Percentiles rank a stretch among this genome's conserved stretches.
These are phyloP conservation scores for Fragum fragum DNA, from an alignment of 2,888 invertebrate species.

Conservation along the genomic window DNA sequence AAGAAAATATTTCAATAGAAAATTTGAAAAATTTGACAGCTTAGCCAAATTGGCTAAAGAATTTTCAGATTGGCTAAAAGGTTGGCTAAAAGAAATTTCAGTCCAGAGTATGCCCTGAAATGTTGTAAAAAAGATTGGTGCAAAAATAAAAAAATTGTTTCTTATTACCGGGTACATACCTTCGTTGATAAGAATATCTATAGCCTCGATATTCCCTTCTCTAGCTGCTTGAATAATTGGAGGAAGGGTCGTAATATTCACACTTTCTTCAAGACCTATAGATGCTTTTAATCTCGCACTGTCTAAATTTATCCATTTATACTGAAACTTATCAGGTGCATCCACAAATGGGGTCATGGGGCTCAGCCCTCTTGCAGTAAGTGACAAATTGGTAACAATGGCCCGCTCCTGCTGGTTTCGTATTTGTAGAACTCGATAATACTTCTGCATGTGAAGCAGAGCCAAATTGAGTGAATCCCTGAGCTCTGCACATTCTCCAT, in stretches of 20 bases:
- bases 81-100: too few species aligned
- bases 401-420: conserved; percentile 81
- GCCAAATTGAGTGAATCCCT: conserved; percentile 85
- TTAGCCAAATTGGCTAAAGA: too few species aligned
- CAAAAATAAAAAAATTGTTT: too few species aligned
- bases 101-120: too few species aligned
- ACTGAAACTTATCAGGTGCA: conserved; percentile 85
- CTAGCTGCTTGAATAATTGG: conserved; percentile 82
- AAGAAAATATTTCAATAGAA: too few species aligned
- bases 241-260: conserved; percentile 78
- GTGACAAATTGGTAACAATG: conserved; percentile 74
- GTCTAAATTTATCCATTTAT: conserved; percentile 85
- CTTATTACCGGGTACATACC: too few species aligned
- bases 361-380: conserved; percentile 84
- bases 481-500: conserved; percentile 86
- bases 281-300: conserved; percentile 75
- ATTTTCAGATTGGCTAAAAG: too few species aligned
- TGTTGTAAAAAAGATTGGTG: too few species aligned
- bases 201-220: conserved; percentile 79
- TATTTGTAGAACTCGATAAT: conserved; percentile 81
- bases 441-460: conserved; percentile 86
- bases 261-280: conserved; percentile 76
- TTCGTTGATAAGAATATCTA: conserved; percentile 79
- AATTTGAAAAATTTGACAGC: too few species aligned
- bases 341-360: conserved; percentile 86